Percentiles rank a stretch among this genome's conserved stretches.
These are phyloP conservation scores for Miltochrista miniata DNA, from an alignment of 2,888 invertebrate species.

Conservation along the genomic window DNA sequence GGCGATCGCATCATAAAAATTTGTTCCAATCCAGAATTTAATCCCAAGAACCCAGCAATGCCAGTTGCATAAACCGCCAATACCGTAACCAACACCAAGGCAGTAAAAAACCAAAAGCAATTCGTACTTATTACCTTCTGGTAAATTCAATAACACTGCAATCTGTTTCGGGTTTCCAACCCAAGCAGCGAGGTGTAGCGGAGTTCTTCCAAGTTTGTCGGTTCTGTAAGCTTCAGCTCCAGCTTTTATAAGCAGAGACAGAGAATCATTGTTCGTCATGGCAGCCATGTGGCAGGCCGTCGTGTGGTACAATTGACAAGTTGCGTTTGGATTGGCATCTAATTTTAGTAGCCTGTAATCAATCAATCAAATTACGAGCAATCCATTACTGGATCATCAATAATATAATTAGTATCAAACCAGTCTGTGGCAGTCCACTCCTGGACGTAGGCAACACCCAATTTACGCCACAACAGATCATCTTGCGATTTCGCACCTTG, in stretches of 20 bases:
- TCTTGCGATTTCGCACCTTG: too few species aligned
- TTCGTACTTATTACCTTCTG: conserved; percentile 28
- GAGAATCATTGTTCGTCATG: conserved; percentile 45
- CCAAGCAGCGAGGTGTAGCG: conserved; percentile 62
- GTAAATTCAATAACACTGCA: conserved; percentile 36
- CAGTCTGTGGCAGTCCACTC: too few species aligned
- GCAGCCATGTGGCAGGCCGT: conserved; percentile 56
- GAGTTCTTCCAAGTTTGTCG: conserved; percentile 58
- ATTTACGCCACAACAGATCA: too few species aligned
- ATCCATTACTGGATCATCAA: too few species aligned
- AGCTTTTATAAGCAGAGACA: conserved; percentile 45
- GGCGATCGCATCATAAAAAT: too few species aligned
- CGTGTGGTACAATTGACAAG: conserved; percentile 30
- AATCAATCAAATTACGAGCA: too few species aligned
- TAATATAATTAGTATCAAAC: too few species aligned
- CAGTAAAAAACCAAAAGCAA: not conserved
- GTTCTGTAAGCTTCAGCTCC: conserved; percentile 46
- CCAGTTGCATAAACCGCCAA: too few species aligned
- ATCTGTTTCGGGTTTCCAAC: conserved; percentile 48
- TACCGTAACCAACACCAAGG: too few species aligned
- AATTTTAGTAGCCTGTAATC: conserved; percentile 31
- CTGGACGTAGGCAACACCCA: too few species aligned
- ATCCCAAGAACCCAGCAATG: too few species aligned
- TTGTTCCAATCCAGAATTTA: too few species aligned
- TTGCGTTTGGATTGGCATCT: conserved; percentile 38